A percentile compares a stretch with the other conserved stretches of the same genome.
Evolutionary conservation across 2,888 invertebrate genomes (phyloP).

Genomic region (Aproaerema taeniolella): DNA sequence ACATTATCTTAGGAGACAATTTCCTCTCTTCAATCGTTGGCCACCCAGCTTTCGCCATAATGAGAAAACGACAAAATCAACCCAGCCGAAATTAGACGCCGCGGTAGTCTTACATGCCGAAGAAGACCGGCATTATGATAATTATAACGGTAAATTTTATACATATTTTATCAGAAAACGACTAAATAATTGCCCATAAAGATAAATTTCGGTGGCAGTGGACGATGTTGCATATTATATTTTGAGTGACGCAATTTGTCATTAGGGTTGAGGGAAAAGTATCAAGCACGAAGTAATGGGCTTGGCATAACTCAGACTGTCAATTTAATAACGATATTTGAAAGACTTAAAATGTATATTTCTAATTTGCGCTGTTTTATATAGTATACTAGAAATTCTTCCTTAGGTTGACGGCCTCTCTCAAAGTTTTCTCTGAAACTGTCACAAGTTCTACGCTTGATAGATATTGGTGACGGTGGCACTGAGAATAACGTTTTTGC

Average conservation of each 20-base stretch:
- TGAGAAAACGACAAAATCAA: slow-evolving; percentile 68
- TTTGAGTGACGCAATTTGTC: slow-evolving; percentile 3
- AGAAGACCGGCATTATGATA: slow-evolving; percentile 5
- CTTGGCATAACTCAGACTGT: too few relatives aligned
- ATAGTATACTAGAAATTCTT: too few relatives aligned
- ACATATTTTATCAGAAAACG: slow-evolving; percentile 7
- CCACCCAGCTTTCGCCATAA: slow-evolving; percentile 68
- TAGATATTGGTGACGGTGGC: neutral
- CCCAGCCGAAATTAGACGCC: slow-evolving; percentile 64
- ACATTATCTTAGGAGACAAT: slow-evolving; percentile 51
- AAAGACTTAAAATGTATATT: too few relatives aligned
- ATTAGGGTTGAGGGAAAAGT: too few relatives aligned
- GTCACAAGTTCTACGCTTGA: too few relatives aligned
- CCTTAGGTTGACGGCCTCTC: too few relatives aligned
- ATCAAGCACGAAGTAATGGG: too few relatives aligned
- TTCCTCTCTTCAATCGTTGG: slow-evolving; percentile 68
- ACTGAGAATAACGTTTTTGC: too few relatives aligned
- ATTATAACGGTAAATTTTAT: slow-evolving; percentile 10
- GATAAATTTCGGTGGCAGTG: slow-evolving; percentile 1
- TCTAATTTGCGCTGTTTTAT: too few relatives aligned
- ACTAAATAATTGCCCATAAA: slow-evolving; percentile 8
- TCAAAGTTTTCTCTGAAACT: too few relatives aligned
- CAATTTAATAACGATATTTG: too few relatives aligned
- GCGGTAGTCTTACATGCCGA: slow-evolving; percentile 46
- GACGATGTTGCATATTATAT: slow-evolving; percentile 3